These are phyloP conservation scores for Probosciger aterrimus DNA, from an alignment of 2,113 vertebrate species.

Conservation along the genomic window DNA sequence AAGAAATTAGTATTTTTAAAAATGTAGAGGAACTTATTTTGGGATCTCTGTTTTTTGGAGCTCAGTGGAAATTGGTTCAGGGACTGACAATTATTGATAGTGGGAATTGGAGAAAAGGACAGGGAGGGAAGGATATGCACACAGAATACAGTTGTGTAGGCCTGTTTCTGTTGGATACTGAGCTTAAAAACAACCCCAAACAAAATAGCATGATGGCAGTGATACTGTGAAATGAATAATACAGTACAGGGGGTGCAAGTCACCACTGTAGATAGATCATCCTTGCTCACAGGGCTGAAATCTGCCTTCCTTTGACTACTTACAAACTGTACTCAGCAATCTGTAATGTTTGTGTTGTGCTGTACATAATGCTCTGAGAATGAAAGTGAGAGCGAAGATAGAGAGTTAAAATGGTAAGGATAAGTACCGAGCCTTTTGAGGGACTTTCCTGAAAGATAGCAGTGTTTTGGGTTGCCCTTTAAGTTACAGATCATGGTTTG, in stretches of 20 bases:
- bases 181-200: background rate
- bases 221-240: background rate
- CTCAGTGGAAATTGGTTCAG: background rate
- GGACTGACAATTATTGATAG: background rate
- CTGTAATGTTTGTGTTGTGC: background rate
- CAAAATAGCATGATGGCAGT: background rate
- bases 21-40: background rate
- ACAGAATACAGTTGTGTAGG: background rate
- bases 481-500: background rate
- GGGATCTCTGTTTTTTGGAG: background rate
- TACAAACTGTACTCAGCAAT: rapidly evolving
- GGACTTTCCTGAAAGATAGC: background rate
- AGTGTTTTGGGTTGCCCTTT: background rate
- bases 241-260: background rate
- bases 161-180: background rate
- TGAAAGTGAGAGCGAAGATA: background rate
- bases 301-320: background rate
- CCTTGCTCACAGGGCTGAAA: background rate
- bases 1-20: background rate
- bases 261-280: background rate
- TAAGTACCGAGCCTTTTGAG: background rate
- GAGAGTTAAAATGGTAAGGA: background rate
- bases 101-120: background rate
- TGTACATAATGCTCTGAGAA: background rate
- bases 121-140: background rate